A percentile compares a stretch with the other conserved stretches of the same genome.
These are phyloP conservation scores for Ceratina japonica DNA, from an alignment of 1,140 invertebrate genomes.

Conservation along the genomic window DNA sequence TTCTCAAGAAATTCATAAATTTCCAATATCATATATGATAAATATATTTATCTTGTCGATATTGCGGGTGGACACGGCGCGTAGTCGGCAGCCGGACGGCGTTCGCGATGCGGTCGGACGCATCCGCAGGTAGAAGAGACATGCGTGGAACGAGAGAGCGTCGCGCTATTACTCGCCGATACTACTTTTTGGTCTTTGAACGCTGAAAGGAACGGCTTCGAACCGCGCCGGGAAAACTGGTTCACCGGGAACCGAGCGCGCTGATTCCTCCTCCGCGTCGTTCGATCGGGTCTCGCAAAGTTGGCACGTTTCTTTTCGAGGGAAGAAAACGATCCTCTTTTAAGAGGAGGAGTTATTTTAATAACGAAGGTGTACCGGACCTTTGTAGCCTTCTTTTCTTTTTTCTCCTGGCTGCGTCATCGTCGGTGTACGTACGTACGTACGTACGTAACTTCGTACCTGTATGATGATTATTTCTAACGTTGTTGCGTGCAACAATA, in stretches of 20 bases:
- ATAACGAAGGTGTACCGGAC: slow-evolving; percentile 43
- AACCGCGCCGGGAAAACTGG: too few relatives aligned
- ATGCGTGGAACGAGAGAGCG: slow-evolving; percentile 41
- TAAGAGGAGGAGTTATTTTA: slow-evolving; percentile 41
- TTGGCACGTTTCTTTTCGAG: slow-evolving; percentile 29
- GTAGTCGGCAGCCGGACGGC: neutral
- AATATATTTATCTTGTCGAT: too few relatives aligned
- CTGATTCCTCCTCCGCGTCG: neutral
- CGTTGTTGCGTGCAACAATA: slow-evolving; percentile 53
- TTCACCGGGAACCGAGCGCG: too few relatives aligned
- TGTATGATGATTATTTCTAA: slow-evolving; percentile 38
- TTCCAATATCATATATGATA: too few relatives aligned
- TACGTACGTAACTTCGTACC: too few relatives aligned
- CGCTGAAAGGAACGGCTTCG: too few relatives aligned
- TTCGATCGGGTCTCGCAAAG: neutral
- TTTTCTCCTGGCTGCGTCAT: slow-evolving; percentile 34
- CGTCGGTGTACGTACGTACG: slow-evolving; percentile 21
- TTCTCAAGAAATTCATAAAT: too few relatives aligned
- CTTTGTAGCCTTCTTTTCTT: slow-evolving; percentile 45
- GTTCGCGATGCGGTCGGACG: slow-evolving; percentile 1
- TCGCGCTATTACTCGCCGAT: neutral
- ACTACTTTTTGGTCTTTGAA: too few relatives aligned
- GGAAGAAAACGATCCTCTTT: slow-evolving; percentile 32
- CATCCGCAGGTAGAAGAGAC: slow-evolving; percentile 22
- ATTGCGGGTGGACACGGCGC: too few relatives aligned